Evolutionary conservation across 1,140 invertebrate species (phyloP), one percentile per base, ranked within the genome.

Genomic region (Psix sp.): DNA sequence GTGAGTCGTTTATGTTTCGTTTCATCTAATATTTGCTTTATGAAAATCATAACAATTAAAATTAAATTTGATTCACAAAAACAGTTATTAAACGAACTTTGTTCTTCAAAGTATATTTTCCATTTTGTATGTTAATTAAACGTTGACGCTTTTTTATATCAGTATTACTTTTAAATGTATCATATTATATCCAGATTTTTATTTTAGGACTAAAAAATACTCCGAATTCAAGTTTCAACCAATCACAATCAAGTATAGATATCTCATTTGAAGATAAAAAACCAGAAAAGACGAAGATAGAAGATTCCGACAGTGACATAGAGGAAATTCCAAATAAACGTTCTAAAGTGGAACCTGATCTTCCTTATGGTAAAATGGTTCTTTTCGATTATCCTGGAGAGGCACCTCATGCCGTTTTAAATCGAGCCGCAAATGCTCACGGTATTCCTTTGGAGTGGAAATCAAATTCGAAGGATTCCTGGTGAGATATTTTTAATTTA

Each of bases 361-460:
- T 46, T 14, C 78, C 77, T 2, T 84, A 74, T 49, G 76, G 80
- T 43, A 54, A 77, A 52, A 75, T 86, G 11, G 72, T 86, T 54
- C 49, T 87, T 38, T 70, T 82, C 26, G 79, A 86, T 66, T 77
- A 81, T 38, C 52, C 76, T 3, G 77, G 67, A 26, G 80, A 83
- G 11, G 15, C 71, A 11, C 76, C 82, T 0, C 77, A 77, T 42
- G 71, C 24, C 26, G 77, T 79, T 45, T 35, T 87, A 29, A 46
- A 67, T 2, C 43, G 56, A 56, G 79, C 82, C 16, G 72, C 76
- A 4, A 67, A 13, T 49, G 54, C 71, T 13, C 77, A 75, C 46
- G 75, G 77, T 18, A 38, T 59, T 21, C 31, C 49, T 11, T 35
- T 85, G 31, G 77, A 86, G 10, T 86, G 78, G 79, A 82, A 82